Evolutionary conservation across 2,888 invertebrate genomes (phyloP).

Genomic region (Mycalesis mineus): DNA sequence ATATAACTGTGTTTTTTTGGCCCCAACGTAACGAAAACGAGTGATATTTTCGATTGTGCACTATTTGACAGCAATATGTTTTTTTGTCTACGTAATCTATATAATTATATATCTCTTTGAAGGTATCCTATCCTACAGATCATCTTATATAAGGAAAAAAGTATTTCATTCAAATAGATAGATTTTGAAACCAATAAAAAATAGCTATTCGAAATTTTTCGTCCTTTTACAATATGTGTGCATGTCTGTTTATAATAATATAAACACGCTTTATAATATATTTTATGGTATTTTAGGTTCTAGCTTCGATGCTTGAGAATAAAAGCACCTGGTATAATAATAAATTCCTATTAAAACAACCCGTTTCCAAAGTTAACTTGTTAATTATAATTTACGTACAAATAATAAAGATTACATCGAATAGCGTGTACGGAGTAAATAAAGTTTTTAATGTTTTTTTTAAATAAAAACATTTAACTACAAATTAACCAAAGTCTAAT

Average conservation of each 20-base stretch:
- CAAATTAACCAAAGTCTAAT: constrained; percentile 10
- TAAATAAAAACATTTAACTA: constrained; percentile 13
- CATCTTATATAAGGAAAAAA: too few species aligned
- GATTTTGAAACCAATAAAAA: too few species aligned
- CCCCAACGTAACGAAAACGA: too few species aligned
- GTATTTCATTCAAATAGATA: too few species aligned
- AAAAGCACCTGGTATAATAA: not conserved
- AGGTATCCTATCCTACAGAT: too few species aligned
- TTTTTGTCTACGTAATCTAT: too few species aligned
- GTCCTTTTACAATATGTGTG: too few species aligned
- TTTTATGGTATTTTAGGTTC: not conserved
- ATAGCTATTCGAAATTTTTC: too few species aligned
- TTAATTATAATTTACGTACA: constrained; percentile 6
- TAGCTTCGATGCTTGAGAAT: not conserved
- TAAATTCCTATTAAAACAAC: not conserved
- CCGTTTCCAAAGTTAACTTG: constrained; percentile 1
- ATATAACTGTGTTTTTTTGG: too few species aligned
- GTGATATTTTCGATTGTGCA: too few species aligned
- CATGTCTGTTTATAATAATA: not conserved
- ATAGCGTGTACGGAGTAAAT: constrained; percentile 2
- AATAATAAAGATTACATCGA: not conserved
- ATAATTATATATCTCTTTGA: too few species aligned
- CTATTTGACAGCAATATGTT: too few species aligned
- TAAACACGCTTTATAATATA: not conserved
- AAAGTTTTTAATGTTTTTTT: constrained; percentile 3